Evolutionary conservation across 2,113 vertebrate species (phyloP), one percentile per base, ranked within the genome.

Genomic region (Eurystomus gularis): DNA sequence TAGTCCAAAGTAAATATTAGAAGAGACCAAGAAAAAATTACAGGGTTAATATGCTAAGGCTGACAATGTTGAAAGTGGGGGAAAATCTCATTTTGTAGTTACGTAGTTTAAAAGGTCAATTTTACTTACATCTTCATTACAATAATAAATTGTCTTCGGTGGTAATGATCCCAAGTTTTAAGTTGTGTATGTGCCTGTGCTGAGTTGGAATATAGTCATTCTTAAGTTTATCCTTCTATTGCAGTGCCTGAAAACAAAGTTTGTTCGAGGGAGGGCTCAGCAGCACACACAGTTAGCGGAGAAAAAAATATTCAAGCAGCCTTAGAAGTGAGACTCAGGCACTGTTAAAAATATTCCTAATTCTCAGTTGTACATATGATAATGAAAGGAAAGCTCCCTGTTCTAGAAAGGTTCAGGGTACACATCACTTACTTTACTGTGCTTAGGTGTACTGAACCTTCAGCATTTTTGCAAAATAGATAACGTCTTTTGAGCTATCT

Each of bases 261-360:
- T 81, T 91, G 10, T 88, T 58, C 24, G 68, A 28, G 37, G 12
- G 19, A 77, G 24, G n/a, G 26, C 54, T 94, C 35, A 57, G 70
- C 49, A 88, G 73, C 72, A 86, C 46, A 57, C 61, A 25, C 7
- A 52, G 37, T 57, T 44, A 91, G 58, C 28, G 51, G 66, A 39
- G 40, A 42, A 48, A 65, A 70, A 78, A 19, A 16, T 29, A 42
- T 23, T n/a, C 42, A 55, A 28, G 17, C 21, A 31, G 33, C 66
- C 44, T 85, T 44, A 82, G 40, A 52, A 68, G 12, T 57, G 29
- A 87, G 49, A 80, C 39, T 72, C 15, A 1, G 58, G 9, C 46
- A 46, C 28, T 54, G 60, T 58, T 94, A 72, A 91, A 94, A 77
- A 24, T 88, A 62, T 17, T 93, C 29, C 33, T 68, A n/a, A 26